phyloP scores from a whole-genome alignment of 2,888 invertebrate species.

The Sicus ferrugineus region DNA sequence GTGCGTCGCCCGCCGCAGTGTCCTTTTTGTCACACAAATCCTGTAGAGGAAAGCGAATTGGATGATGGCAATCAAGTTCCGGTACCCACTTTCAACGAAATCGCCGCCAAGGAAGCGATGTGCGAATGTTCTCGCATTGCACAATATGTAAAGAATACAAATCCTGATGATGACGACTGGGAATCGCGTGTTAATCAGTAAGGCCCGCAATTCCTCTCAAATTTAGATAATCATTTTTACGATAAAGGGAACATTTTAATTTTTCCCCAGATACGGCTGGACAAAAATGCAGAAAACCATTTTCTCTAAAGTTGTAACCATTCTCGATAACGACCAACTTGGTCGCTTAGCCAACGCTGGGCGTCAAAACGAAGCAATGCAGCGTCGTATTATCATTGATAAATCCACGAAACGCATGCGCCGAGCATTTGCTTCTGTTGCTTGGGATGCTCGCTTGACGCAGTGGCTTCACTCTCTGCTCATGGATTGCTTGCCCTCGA shows the following conservation, averaged over 20 bases:
- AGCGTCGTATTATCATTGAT: constrained; percentile 75
- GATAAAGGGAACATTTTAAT: neutral
- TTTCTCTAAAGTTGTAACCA: constrained; percentile 72
- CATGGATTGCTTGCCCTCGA: constrained; percentile 72
- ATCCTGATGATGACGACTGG: constrained; percentile 71
- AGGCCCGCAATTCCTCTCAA: constrained; percentile 36
- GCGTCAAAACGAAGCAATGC: constrained; percentile 72
- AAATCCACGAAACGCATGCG: constrained; percentile 74
- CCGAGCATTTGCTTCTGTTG: constrained; percentile 72
- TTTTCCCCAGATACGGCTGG: constrained; percentile 68
- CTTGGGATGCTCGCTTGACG: constrained; percentile 77
- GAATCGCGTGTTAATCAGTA: constrained; percentile 74
- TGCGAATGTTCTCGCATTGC: constrained; percentile 76
- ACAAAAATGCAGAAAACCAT: constrained; percentile 71
- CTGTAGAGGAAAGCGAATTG: constrained; percentile 65
- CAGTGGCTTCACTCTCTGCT: constrained; percentile 81
- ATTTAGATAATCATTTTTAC: neutral
- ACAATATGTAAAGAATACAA: constrained; percentile 68
- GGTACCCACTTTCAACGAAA: constrained; percentile 69
- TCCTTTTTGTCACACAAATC: constrained; percentile 61
- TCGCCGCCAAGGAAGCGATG: constrained; percentile 72
- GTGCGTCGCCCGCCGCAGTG: constrained; percentile 62
- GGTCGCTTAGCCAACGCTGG: constrained; percentile 71
- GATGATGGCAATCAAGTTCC: constrained; percentile 62
- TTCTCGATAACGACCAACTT: constrained; percentile 73